These are phyloP conservation scores for Gavialis gangeticus DNA, from an alignment of 2,113 vertebrate species.

Conservation along the genomic window DNA sequence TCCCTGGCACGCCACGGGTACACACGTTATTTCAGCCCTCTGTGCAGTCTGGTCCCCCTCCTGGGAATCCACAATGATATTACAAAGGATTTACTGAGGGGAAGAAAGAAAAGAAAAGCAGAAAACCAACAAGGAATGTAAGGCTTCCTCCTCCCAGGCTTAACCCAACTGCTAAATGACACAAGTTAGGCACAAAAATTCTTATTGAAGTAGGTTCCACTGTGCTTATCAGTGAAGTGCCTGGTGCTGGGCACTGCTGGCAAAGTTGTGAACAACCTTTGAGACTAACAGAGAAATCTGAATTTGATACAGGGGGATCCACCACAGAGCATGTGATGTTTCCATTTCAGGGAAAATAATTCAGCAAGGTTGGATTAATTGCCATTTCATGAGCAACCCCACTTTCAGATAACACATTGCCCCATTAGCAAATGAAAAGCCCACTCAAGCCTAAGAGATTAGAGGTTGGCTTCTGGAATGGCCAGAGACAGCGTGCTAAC, in stretches of 20 bases:
- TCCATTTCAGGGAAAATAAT: background rate
- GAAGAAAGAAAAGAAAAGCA: background rate
- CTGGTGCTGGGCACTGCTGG: background rate
- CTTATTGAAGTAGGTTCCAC: background rate
- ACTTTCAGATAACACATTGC: background rate
- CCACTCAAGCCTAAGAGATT: background rate
- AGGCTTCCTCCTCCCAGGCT: slow-evolving; percentile 27
- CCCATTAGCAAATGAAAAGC: background rate
- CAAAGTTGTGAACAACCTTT: slow-evolving; percentile 14
- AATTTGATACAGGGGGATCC: slow-evolving; percentile 18
- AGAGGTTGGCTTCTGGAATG: background rate
- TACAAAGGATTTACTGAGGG: background rate
- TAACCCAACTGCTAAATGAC: background rate
- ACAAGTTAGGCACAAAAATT: background rate
- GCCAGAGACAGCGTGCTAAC: background rate
- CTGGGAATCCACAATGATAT: background rate
- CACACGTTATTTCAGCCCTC: slow-evolving; percentile 13
- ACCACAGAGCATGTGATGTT: background rate
- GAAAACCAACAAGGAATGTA: background rate
- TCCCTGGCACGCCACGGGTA: background rate
- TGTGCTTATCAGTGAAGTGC: slow-evolving; percentile 18
- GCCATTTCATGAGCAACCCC: background rate
- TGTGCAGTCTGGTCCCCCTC: slow-evolving; percentile 6
- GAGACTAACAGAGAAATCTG: background rate
- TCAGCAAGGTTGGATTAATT: background rate